phyloP scores from a whole-genome alignment of 2,888 invertebrate genomes.

The Phymatocera aterrima region DNA sequence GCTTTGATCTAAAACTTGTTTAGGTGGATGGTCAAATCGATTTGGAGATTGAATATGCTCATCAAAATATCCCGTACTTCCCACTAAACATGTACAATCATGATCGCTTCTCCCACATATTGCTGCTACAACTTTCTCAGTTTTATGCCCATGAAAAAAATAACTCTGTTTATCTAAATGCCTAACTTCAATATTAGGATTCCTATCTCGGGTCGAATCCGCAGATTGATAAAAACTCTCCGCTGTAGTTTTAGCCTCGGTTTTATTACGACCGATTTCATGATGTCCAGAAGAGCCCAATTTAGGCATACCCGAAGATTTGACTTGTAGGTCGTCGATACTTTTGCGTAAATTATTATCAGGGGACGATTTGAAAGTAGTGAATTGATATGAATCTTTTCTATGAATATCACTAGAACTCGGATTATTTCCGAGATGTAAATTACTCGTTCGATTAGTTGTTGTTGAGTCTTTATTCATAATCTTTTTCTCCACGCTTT shows the following conservation, averaged over 20 bases:
- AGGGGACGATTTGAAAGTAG: constrained; percentile 66
- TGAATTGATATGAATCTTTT: constrained; percentile 63
- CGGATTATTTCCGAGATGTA: constrained; percentile 16
- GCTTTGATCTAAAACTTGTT: not conserved
- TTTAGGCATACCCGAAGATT: constrained; percentile 59
- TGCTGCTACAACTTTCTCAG: constrained; percentile 64
- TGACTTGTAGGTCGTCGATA: constrained; percentile 36
- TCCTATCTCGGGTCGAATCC: constrained; percentile 52
- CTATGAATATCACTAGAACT: constrained; percentile 15
- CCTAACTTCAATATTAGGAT: constrained; percentile 56
- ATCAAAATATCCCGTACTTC: not conserved
- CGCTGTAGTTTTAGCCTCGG: constrained; percentile 51
- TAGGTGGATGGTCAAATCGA: not conserved
- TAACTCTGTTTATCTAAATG: constrained; percentile 67
- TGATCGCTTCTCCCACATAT: not conserved
- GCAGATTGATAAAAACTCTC: constrained; percentile 52
- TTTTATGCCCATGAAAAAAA: constrained; percentile 71
- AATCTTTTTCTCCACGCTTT: constrained; percentile 43
- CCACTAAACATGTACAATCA: not conserved
- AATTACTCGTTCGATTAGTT: not conserved
- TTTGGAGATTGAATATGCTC: constrained; percentile 8
- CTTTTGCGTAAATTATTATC: constrained; percentile 47
- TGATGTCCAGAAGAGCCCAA: constrained; percentile 61
- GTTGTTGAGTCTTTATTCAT: constrained; percentile 7
- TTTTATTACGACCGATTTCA: constrained; percentile 56